Evolutionary conservation across 2,113 vertebrate genomes (phyloP).

Genomic region (Ceyx margarethae): DNA sequence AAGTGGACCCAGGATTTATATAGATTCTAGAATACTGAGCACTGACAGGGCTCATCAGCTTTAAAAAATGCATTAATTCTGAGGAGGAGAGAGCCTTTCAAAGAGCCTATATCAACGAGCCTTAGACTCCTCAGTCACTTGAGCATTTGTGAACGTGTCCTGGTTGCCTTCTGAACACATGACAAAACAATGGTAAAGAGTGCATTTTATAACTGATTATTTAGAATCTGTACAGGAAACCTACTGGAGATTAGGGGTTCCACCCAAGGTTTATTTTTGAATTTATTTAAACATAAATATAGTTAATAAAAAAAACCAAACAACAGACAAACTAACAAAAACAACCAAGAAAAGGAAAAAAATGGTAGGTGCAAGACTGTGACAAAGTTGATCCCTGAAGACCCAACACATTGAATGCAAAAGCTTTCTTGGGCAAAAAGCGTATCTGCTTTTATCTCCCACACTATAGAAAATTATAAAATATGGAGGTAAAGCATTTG

Average conservation of each 20-base stretch:
- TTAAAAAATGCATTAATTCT: neutral
- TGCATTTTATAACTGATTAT: neutral
- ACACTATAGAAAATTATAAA: neutral
- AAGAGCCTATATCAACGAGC: neutral
- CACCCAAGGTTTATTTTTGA: accelerated
- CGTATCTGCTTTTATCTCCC: neutral
- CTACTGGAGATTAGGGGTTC: accelerated
- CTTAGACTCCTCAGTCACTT: conserved; percentile 5
- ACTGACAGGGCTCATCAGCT: neutral
- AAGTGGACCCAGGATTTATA: neutral
- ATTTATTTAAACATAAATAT: neutral
- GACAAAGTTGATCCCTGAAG: neutral
- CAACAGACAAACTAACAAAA: too few relatives aligned
- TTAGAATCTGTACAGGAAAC: neutral
- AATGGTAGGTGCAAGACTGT: accelerated
- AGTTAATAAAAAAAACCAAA: neutral
- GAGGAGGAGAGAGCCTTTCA: neutral
- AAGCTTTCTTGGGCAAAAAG: accelerated
- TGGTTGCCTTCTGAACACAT: neutral
- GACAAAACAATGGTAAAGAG: neutral
- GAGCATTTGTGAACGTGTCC: neutral
- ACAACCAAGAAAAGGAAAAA: neutral
- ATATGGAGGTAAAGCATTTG: accelerated
- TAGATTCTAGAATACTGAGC: neutral
- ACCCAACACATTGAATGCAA: neutral